Percentiles rank a stretch among this genome's conserved stretches.
Conservation (phyloP, 2,113 vertebrate species). For the Notiomystis cincta region DNA sequence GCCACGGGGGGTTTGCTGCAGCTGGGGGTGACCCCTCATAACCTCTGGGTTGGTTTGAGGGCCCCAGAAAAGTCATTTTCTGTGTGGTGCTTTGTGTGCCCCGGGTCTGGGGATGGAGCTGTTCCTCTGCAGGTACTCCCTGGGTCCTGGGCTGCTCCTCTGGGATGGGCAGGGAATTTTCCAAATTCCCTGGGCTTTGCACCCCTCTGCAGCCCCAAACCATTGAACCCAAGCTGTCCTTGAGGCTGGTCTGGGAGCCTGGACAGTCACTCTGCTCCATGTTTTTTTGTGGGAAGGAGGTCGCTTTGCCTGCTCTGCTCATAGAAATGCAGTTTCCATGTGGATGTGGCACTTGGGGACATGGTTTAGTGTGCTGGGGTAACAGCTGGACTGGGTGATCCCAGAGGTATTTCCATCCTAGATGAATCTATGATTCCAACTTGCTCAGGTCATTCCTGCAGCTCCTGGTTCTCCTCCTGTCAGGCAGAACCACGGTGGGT, state of each 20-base stretch:
- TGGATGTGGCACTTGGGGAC: background rate
- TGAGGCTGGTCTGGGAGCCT: background rate
- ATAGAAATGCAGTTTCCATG: rapidly evolving
- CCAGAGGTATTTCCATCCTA: background rate
- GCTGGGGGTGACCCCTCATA: rapidly evolving
- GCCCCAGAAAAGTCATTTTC: background rate
- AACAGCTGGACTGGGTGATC: background rate
- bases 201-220: background rate
- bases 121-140: background rate
- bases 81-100: background rate
- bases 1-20: background rate
- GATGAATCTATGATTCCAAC: background rate
- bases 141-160: background rate
- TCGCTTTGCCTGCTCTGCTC: background rate
- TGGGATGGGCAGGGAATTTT: background rate
- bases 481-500: rapidly evolving
- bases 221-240: background rate
- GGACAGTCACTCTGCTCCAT: rapidly evolving
- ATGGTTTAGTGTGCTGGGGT: background rate
- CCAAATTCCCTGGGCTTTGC: too few species aligned
- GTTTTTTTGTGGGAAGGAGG: background rate
- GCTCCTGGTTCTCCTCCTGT: background rate
- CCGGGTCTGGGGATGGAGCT: background rate
- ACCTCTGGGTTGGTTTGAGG: background rate
- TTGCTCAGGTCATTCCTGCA: background rate